These are phyloP conservation scores for Electrophaes corylata DNA, from an alignment of 2,888 invertebrate species.

Conservation along the genomic window DNA sequence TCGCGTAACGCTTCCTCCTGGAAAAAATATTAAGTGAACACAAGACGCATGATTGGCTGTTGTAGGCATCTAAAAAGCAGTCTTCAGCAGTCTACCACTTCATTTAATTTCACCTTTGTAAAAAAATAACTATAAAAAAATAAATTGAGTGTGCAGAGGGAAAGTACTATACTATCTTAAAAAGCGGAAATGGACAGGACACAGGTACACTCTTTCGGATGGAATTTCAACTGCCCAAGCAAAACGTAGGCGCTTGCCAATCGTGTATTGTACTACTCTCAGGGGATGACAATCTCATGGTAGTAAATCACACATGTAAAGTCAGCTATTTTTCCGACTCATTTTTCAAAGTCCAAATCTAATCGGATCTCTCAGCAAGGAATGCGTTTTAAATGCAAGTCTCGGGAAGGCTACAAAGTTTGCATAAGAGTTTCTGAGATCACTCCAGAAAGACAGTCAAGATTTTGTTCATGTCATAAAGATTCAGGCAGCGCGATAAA, in stretches of 20 bases:
- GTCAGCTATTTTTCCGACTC: not conserved
- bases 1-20: conserved; percentile 76
- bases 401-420: not conserved
- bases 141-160: not conserved
- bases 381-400: not conserved
- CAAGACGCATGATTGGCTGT: not conserved
- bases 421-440: not conserved
- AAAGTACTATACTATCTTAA: not conserved
- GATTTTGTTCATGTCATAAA: not conserved
- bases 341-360: not conserved
- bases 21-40: conserved; percentile 30
- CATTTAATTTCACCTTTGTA: not conserved
- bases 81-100: not conserved
- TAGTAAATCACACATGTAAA: not conserved
- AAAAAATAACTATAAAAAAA: not conserved
- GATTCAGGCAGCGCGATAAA: not conserved
- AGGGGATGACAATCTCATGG: not conserved
- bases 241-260: not conserved
- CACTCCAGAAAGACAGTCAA: not conserved
- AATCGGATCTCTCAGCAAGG: not conserved
- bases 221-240: not conserved
- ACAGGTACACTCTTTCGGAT: not conserved
- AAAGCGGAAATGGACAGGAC: too few relatives aligned
- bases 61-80: not conserved
- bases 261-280: not conserved